Evolutionary conservation across 2,113 vertebrate genomes (phyloP).

Genomic region (Nannospalax galili): DNA sequence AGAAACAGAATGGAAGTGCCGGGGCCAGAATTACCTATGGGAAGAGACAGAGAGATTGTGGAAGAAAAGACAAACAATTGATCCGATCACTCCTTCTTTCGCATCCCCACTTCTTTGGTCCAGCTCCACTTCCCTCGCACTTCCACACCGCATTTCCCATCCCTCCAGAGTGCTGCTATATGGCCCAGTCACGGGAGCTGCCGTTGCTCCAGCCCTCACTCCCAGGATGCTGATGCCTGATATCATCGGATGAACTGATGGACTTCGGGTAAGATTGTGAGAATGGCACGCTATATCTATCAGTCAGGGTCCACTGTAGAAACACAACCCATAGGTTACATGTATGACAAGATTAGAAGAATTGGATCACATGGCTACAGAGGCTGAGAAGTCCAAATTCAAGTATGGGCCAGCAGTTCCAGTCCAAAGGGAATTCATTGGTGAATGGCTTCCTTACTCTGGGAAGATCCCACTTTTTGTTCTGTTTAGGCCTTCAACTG

Average conservation of each 20-base stretch:
- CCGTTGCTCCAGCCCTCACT: neutral
- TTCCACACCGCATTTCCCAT: accelerated
- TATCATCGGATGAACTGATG: too few relatives aligned
- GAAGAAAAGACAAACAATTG: neutral
- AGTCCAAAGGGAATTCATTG: neutral
- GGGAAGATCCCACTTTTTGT: neutral
- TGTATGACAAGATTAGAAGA: neutral
- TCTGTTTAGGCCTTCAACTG: neutral
- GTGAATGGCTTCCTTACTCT: neutral
- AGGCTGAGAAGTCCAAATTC: neutral
- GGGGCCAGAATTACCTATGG: neutral
- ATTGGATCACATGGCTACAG: neutral
- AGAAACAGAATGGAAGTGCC: neutral
- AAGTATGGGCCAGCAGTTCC: neutral
- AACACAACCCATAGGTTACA: neutral
- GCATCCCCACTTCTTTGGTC: neutral
- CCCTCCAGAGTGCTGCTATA: neutral
- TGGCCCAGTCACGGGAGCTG: neutral
- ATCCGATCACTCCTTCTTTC: neutral
- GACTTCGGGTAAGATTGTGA: neutral
- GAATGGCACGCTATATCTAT: neutral
- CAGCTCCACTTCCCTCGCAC: neutral
- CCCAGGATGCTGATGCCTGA: too few relatives aligned
- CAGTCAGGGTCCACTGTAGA: neutral
- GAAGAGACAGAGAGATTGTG: neutral